Evolutionary conservation across 2,888 invertebrate genomes (phyloP).

Genomic region (Macrophya annulata): DNA sequence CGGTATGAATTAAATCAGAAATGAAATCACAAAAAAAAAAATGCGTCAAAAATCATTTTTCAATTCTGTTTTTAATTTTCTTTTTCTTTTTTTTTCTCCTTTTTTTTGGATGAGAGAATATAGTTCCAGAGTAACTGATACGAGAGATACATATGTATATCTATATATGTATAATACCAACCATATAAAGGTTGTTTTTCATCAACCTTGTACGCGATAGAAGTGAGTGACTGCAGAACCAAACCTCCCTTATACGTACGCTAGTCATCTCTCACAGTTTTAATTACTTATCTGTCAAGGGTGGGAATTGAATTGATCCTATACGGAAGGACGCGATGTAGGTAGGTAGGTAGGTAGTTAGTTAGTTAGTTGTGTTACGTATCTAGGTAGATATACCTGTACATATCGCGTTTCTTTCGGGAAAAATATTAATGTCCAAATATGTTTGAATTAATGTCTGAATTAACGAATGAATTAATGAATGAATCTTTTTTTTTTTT

Average conservation of each 20-base stretch:
- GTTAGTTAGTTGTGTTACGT: too few species aligned
- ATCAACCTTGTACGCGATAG: background rate
- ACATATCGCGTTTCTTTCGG: background rate
- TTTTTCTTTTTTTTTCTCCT: background rate
- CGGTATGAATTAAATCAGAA: too few species aligned
- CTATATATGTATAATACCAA: background rate
- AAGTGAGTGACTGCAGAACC: background rate
- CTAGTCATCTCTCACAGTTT: slow-evolving; percentile 14
- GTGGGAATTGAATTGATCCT: slow-evolving; percentile 32
- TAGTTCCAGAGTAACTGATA: background rate
- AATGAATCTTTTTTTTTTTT: background rate
- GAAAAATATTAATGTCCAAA: background rate
- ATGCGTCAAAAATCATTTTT: background rate
- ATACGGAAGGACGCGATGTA: background rate
- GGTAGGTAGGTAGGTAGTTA: slow-evolving; percentile 6
- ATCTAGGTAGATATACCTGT: background rate
- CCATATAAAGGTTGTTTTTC: slow-evolving; percentile 16
- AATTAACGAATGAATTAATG: slow-evolving; percentile 3
- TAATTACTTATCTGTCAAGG: slow-evolving; percentile 32
- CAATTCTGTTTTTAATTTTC: too few species aligned
- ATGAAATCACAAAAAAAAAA: too few species aligned
- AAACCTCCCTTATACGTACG: background rate
- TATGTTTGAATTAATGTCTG: background rate
- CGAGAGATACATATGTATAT: background rate
- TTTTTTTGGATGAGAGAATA: background rate